Evolutionary conservation across 2,113 vertebrate genomes (phyloP), one percentile per base, ranked within the genome.

Genomic region (Burhinus oedicnemus): DNA sequence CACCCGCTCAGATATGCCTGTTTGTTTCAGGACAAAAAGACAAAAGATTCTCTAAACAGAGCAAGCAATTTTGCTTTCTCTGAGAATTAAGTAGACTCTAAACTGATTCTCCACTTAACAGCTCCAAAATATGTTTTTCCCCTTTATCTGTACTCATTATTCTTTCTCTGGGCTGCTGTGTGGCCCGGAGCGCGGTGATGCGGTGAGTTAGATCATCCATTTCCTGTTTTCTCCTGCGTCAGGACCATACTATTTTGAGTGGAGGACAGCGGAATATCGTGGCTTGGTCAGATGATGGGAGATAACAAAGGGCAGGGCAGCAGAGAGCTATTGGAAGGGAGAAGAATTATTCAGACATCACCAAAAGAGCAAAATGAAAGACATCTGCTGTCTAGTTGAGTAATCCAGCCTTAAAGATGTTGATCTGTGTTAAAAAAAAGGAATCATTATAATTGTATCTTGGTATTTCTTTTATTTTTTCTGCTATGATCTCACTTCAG

Each of bases 151-250:
- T 26, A 6, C 40, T 79, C 14, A 0, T 45, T 14, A 7, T 44
- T 62, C 38, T 45, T 12, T 45, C 42, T 3, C 64, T 8, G 64
- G 29, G 77, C 40, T 29, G 15, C 45, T 15, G 27, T 0, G 5
- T 68, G 69, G 49, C 44, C 4, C 1, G 19, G 26, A 42, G 26
- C 2, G 0, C 1, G 2, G 45, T 32, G 70, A 57, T 62, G 60
- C 17, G 1, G 30, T 12, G 34, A 36, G 42, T 69, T 54, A 30
- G 26, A 44, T 64, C 40, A 69, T 17, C 44, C 0, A 1, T 30
- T 42, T 64, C 72, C 34, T n/a, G 40, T 5, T 81, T 25, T 40
- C 36, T 52, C 78, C 64, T 0, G 1, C 0, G 5, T 29, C 32
- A 47, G 74, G 55, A 60, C 49, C 16, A 11, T 2, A 1, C 23